phyloP scores from a whole-genome alignment of 2,888 invertebrate species.

The Morinoia aosen region DNA sequence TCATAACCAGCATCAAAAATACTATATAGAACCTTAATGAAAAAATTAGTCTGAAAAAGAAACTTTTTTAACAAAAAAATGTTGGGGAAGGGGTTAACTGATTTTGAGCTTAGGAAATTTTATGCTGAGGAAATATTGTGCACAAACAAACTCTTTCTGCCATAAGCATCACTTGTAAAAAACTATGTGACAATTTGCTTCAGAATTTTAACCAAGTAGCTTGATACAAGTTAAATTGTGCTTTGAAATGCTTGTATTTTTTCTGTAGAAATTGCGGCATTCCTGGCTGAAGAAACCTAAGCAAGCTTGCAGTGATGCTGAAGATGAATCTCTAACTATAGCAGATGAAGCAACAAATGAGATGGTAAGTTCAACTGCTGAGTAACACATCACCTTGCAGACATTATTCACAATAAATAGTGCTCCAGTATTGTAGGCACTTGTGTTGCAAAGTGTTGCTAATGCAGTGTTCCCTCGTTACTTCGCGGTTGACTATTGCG shows the following conservation, averaged over 20 bases:
- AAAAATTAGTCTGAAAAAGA: too few relatives aligned
- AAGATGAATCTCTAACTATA: neutral
- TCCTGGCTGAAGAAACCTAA: slow-evolving; percentile 3
- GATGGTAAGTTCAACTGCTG: neutral
- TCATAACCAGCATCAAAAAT: too few relatives aligned
- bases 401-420: too few relatives aligned
- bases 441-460: too few relatives aligned
- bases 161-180: neutral
- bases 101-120: too few relatives aligned
- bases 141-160: neutral
- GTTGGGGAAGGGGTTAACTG: too few relatives aligned
- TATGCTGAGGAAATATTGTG: too few relatives aligned
- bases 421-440: too few relatives aligned
- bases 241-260: neutral
- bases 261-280: neutral
- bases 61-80: too few relatives aligned
- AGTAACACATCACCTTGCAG: neutral
- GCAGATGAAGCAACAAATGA: slow-evolving; percentile 4
- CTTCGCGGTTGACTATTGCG: too few relatives aligned
- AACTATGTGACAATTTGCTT: neutral
- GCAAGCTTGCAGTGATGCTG: neutral
- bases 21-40: too few relatives aligned
- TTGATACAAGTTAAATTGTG: neutral
- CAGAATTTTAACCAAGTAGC: neutral
- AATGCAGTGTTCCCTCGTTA: too few relatives aligned